Percentiles rank a stretch among this genome's conserved stretches.
Evolutionary conservation across 35 echinoderm and acorn worm species (phyloP).

Genomic region (Heliocidaris erythrogramma): DNA sequence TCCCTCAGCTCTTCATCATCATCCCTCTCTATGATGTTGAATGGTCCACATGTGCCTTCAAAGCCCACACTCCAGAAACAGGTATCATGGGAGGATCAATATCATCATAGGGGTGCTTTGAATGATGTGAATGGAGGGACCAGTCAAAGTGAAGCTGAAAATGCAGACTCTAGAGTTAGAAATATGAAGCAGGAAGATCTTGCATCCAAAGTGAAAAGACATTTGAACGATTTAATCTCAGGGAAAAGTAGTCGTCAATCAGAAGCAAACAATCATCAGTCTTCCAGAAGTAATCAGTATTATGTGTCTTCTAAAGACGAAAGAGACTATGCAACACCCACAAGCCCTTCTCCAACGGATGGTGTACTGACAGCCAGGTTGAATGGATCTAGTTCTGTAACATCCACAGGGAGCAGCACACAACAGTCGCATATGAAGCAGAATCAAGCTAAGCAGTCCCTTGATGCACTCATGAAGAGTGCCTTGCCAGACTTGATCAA

Average conservation of each 20-base stretch:
- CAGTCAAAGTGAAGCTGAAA: background rate
- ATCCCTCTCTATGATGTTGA: slow-evolving; percentile 47
- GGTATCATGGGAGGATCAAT: slow-evolving; percentile 57
- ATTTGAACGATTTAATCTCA: slow-evolving; percentile 47
- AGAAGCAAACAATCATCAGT: background rate
- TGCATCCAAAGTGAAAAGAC: slow-evolving; percentile 35
- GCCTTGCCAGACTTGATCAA: slow-evolving; percentile 20
- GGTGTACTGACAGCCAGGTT: background rate
- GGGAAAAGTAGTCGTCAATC: slow-evolving; percentile 14
- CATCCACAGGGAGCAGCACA: background rate
- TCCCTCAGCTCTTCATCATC: slow-evolving; percentile 69
- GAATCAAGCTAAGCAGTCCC: background rate
- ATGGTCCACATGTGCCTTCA: slow-evolving; percentile 34
- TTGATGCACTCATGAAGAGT: slow-evolving; percentile 23
- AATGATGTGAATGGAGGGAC: background rate
- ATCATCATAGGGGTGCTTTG: background rate
- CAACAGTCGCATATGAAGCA: background rate
- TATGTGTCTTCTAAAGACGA: slow-evolving; percentile 1
- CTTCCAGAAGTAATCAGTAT: slow-evolving; percentile 35
- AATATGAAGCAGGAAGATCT: slow-evolving; percentile 18
- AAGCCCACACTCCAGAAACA: slow-evolving; percentile 38
- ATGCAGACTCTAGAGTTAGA: background rate
- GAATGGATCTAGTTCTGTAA: background rate
- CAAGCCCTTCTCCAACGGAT: slow-evolving; percentile 18
- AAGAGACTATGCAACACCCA: slow-evolving; percentile 21